Percentiles rank a stretch among this genome's conserved stretches.
These are phyloP conservation scores for Nylanderia fulva DNA, from an alignment of 1,140 invertebrate genomes.

Conservation along the genomic window DNA sequence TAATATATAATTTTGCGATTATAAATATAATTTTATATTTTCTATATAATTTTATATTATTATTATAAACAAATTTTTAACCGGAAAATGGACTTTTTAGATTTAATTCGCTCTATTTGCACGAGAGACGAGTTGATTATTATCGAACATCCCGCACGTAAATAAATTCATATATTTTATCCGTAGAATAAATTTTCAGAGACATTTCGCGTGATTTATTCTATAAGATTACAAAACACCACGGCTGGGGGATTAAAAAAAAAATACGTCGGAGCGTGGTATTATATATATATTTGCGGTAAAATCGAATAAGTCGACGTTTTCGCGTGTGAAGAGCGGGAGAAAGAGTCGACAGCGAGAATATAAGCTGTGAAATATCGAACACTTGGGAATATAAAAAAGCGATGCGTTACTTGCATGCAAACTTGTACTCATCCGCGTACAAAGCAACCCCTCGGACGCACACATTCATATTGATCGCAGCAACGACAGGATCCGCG, in stretches of 20 bases:
- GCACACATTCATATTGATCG: slow-evolving; percentile 34
- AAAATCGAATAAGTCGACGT: slow-evolving; percentile 11
- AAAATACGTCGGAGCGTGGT: not conserved
- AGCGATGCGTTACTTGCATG: not conserved
- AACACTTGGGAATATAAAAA: slow-evolving; percentile 14
- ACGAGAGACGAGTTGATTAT: not conserved
- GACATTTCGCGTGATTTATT: not conserved
- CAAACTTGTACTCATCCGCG: not conserved
- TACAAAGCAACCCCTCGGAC: not conserved
- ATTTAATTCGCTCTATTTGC: too few species aligned
- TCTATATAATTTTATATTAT: too few species aligned
- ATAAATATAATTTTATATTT: too few species aligned
- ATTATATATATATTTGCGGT: not conserved
- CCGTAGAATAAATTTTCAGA: not conserved
- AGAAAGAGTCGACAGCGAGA: not conserved
- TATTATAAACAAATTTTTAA: too few species aligned
- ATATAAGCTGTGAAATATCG: slow-evolving; percentile 36
- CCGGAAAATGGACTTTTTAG: too few species aligned
- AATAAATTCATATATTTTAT: not conserved
- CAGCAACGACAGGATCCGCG: slow-evolving; percentile 24
- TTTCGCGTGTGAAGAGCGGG: not conserved
- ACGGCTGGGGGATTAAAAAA: slow-evolving; percentile 10
- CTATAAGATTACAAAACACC: not conserved
- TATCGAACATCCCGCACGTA: too few species aligned
- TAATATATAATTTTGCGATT: too few species aligned